Conservation (phyloP, 2,888 invertebrate species). For the Hydropsyche betteni region DNA sequence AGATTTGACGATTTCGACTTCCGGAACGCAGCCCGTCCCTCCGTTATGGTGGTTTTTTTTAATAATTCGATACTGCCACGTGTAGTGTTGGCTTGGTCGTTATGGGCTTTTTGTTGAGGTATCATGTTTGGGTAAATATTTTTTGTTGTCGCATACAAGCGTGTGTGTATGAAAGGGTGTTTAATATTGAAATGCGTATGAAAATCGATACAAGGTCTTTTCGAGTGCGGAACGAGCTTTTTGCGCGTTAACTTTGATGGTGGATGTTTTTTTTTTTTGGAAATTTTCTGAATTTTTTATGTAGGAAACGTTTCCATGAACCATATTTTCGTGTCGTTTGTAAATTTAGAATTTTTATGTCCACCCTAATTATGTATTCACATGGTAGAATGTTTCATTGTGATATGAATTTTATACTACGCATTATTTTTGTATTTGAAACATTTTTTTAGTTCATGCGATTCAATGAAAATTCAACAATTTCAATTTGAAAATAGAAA, state of each 20-base stretch:
- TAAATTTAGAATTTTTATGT: background rate
- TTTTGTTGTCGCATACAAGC: background rate
- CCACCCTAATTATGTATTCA: background rate
- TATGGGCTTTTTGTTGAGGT: background rate
- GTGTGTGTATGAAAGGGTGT: background rate
- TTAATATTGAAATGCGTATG: constrained; percentile 17
- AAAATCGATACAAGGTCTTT: constrained; percentile 20
- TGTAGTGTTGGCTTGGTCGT: background rate
- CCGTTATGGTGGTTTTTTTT: background rate
- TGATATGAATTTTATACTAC: background rate
- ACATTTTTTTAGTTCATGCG: no score
- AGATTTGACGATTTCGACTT: no score
- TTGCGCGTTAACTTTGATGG: background rate
- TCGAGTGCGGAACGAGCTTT: constrained; percentile 1
- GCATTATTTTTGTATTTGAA: no score
- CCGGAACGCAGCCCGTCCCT: no score
- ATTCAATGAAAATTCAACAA: no score
- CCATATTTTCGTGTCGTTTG: no score
- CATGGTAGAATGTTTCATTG: background rate
- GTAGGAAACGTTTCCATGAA: background rate
- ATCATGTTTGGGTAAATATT: constrained; percentile 1
- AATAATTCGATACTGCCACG: background rate
- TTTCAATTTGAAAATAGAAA: no score
- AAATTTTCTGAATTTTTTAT: background rate
- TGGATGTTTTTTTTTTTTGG: background rate